Base-by-base conservation (phyloP, 2,113 vertebrate species). In the Eulemur macaco region DNA sequence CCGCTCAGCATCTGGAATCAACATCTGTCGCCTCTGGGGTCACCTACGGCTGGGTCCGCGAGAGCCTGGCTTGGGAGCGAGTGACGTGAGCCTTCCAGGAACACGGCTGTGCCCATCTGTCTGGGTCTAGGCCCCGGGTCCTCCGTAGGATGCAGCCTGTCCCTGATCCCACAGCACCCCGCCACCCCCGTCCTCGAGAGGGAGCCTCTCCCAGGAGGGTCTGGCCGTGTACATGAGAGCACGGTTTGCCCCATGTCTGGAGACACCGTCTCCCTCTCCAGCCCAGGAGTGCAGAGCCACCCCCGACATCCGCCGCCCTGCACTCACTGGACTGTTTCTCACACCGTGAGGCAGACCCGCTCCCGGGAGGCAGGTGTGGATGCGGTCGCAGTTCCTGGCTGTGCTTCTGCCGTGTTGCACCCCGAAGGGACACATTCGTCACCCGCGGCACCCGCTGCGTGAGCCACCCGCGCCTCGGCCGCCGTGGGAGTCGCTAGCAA, bases 301-400 rank as follows among this genome's bases (percentile, higher is more conserved):
- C 14, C 10, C 21, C 14, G 50, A 54, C 20, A 1, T 6, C 37
- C 20, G n/a, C 89, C 18, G 54, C 54, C 54, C 6, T 45, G 39
- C 73, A 21, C 2, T 37, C n/a, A 4, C n/a, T 42, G 25, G 13
- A 18, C 60, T 27, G 31, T n/a, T 37, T 45, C 6, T 5, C 6
- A 3, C 20, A 42, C 31, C 3, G 3, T 15, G 45, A 52, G 34
- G 39, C 50, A 71, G 52, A 12, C 45, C 78, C 20, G 37, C 25
- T 20, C 31, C 18, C 2, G 0, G 34, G 10, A 83, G 50, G 56
- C 5, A 27, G 12, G 0, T 8, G 34, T 1, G 58, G 18, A 6
- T 7, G 20, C 27, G 69, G 27, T 12, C 7, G 10, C 21, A 1
- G 39, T 45, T 52, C 63, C 63, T 20, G 15, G 14, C 14, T 1